Evolutionary conservation across 2,888 invertebrate genomes (phyloP), one percentile per base, ranked within the genome.

Genomic region (Agriopis aurantiaria): DNA sequence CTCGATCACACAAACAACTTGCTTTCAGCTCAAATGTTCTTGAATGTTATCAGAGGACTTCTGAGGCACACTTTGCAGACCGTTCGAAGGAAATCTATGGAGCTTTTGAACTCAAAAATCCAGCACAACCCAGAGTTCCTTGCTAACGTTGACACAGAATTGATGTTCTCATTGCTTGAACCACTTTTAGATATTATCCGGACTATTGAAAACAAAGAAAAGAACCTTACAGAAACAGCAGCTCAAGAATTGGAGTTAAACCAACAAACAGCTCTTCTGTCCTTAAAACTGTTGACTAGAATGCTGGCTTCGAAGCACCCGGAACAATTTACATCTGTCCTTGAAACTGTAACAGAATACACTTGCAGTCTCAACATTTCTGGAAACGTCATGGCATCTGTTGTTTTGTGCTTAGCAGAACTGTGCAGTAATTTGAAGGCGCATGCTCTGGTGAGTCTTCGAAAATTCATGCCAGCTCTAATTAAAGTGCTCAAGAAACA

Each of bases 261-360:
- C 74, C 96, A 97, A 79, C 98, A 99, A 91, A 97, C 97, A 0
- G 97, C 97, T 0, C 91, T 99, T 43, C 95, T 98, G 55, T 97
- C 97, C 0, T 87, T 99, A 56, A 98, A 99, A 87, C 88, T 98
- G 12, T 87, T 99, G n/a, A 96, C 97, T 0, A 96, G 96, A 84
- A 89, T 96, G 70, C 88, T 98, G 58, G 97, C 97, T 0, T 81
- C 93, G 0, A 93, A 96, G 33, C 94, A 97, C 76, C 96, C 97
- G 0, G 95, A 95, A 8, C 95, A 96, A 46, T 98, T 98, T 82
- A 95, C 96, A 72, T 93, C 95, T 45, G 95, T 97, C 45, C 87
- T 98, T 9, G 96, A 96, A 70, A 95, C 95, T 12, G 94, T 97
- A 0, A 96, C 97, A 0, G 95, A 95, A 62, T 95, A 96, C 60